Evolutionary conservation across 1,140 invertebrate species (phyloP), one percentile per base, ranked within the genome.

Genomic region (Marisa cornuarietis): DNA sequence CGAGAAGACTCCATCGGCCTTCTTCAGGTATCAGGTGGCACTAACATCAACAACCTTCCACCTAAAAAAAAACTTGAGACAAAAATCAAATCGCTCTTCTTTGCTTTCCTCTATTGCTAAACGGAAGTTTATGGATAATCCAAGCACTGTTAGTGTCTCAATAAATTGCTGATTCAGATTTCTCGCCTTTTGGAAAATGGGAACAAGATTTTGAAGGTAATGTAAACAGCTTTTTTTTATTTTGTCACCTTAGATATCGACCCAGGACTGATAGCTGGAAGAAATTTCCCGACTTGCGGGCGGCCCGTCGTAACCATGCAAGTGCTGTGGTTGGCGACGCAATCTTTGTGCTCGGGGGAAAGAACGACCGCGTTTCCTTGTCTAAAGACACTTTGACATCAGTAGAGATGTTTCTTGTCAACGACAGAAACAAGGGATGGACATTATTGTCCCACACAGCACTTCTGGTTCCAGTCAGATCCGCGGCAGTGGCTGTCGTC

Each of bases 341-440:
- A 0, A 16, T 77, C 31, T 77, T 51, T n/a, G 76, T 77, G 31
- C 76, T 77, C 62, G 76, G 76, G 3, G 76, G 76, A 14, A 77
- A 77, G 51, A 65, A 77, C 22, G 76, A 76, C 61, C 62, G 24
- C 6, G 6, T 62, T 24, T 65, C 61, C 62, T 26, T 76, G 8
- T 24, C 18, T 52, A 76, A 63, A 26, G 74, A 76, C 61, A 76
- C 74, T 4, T 24, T 76, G 24, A 49, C 62, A 20, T 65, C 61
- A 42, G 74, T 76, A 26, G 74, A 76, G 61, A 31, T 42, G 13
- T n/a, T 76, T 20, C 61, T 49, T 42, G 11, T 76, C 14, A 42
- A 65, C 18, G 61, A 49, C 74, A 76, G 63, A 76, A 63, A 58
- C 51, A 61, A 76, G 65, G 74, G 74, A 0, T 76, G 74, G 74